Percentiles rank a stretch among this genome's conserved stretches.
phyloP scores from a whole-genome alignment of 1,140 invertebrate species.

The Microplitis demolitor region DNA sequence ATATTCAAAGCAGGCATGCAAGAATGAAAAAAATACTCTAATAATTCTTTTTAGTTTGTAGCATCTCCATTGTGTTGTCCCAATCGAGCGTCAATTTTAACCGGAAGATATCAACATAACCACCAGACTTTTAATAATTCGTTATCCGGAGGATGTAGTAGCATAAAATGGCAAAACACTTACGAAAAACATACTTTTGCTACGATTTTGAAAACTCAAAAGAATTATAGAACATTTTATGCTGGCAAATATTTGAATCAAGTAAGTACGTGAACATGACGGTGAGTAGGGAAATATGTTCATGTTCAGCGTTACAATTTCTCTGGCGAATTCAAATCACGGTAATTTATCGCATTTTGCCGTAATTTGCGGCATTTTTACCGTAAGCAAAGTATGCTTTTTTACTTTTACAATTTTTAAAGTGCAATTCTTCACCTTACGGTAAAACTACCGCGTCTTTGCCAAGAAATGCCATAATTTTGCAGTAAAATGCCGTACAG shows the following conservation, averaged over 20 bases:
- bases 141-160: conserved; percentile 75
- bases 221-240: conserved; percentile 79
- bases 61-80: conserved; percentile 88
- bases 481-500: too few relatives aligned
- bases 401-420: too few relatives aligned
- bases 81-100: conserved; percentile 83
- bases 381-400: too few relatives aligned
- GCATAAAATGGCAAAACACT: conserved; percentile 67
- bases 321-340: too few relatives aligned
- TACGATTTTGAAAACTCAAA: conserved; percentile 64
- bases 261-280: conserved; percentile 54
- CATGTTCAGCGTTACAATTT: neutral
- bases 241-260: conserved; percentile 87
- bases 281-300: too few relatives aligned
- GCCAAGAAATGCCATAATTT: too few relatives aligned
- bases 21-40: too few relatives aligned
- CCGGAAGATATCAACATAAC: conserved; percentile 85
- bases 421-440: too few relatives aligned
- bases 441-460: too few relatives aligned
- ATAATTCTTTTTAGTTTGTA: conserved; percentile 66
- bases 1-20: too few relatives aligned
- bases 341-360: too few relatives aligned
- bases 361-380: too few relatives aligned
- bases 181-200: conserved; percentile 74
- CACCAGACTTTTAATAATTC: conserved; percentile 81